Percentiles rank a stretch among this genome's conserved stretches.
Evolutionary conservation across 2,113 vertebrate genomes (phyloP).

Genomic region (Hirundichthys speculiger): DNA sequence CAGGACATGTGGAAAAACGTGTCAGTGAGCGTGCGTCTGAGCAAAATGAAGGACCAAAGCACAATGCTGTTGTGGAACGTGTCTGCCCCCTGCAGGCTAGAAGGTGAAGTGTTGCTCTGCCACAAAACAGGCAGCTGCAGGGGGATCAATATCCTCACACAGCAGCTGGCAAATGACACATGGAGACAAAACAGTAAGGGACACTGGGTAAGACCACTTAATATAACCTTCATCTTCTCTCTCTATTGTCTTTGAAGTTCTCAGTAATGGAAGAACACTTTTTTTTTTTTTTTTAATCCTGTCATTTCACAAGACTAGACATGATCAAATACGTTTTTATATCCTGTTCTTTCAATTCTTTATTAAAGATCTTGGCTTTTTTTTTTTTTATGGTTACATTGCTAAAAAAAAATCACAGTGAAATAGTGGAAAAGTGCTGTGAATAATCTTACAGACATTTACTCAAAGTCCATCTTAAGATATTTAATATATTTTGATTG

Average conservation of each 20-base stretch:
- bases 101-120: conserved; percentile 74
- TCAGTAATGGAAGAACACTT: neutral
- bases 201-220: conserved; percentile 65
- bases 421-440: neutral
- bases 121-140: conserved; percentile 34
- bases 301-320: too few relatives aligned
- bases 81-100: conserved; percentile 76
- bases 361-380: too few relatives aligned
- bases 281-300: neutral
- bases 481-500: too few relatives aligned
- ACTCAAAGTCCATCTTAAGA: too few relatives aligned
- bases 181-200: conserved; percentile 61
- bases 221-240: neutral
- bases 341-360: too few relatives aligned
- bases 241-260: neutral
- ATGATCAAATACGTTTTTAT: too few relatives aligned
- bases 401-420: neutral
- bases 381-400: too few relatives aligned
- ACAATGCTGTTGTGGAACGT: conserved; percentile 72
- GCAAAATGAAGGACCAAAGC: conserved; percentile 14
- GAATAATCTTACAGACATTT: neutral
- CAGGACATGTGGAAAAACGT: conserved; percentile 64
- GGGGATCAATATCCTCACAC: conserved; percentile 47
- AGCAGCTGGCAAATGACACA: conserved; percentile 10
- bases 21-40: conserved; percentile 48